Evolutionary conservation across 2,888 invertebrate species (phyloP), one percentile per base, ranked within the genome.

Genomic region (Hirudinaria manillensis): DNA sequence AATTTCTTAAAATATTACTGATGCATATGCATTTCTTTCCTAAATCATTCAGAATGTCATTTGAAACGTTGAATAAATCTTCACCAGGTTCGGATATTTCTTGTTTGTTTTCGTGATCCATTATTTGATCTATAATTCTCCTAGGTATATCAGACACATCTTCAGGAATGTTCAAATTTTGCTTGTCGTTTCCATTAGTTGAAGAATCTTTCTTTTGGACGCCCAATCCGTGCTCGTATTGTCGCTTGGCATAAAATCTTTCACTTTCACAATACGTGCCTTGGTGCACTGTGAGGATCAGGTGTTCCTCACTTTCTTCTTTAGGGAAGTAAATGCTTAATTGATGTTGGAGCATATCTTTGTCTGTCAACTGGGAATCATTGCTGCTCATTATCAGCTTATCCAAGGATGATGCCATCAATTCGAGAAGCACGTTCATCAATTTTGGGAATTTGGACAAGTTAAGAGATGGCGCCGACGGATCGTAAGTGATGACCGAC

Each of bases 1-100:
- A 89, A 84, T 96, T 98, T 82, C 99, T 90, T 80, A 99, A 88
- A 83, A 98, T 94, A 86, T 96, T 98, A 75, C 97, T 96, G 77
- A 98, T 32, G 85, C 94, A 94, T 77, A 97, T 90, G 86, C 95
- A 95, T 79, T 96, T 90, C 79, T 92, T 89, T 55, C 93, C 93
- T 79, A 95, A 87, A 81, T 91, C 90, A 85, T 94, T 94, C 83
- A 94, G 92, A 79, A 91, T 91, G 84, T 82, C 81, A 24, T 79
- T 78, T 27, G 80, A 79, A 70, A 80, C 80, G 76, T 79, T 80
- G 68, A 83, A 78, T 24, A 83, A 81, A 67, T 82, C 81, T 75
- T 81, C 81, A 76, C 83, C 83, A 67, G 79, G 80, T 77, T 83
- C 82, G 78, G 82, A 83, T 55, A 81, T 81, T 72, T 84, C 84